Evolutionary conservation across 2,888 invertebrate genomes (phyloP), one percentile per base, ranked within the genome.

Genomic region (Pristionchus exspectatus): DNA sequence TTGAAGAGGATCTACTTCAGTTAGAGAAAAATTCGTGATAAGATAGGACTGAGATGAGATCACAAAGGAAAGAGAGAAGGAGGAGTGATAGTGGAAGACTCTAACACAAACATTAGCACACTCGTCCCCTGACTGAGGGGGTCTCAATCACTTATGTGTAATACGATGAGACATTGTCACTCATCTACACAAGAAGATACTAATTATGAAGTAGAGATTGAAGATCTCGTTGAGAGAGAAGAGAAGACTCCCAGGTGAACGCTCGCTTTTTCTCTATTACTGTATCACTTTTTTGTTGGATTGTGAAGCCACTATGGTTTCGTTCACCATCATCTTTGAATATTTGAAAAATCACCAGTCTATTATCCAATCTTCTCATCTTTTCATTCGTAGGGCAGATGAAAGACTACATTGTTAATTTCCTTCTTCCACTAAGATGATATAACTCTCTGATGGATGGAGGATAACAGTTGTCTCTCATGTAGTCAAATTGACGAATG

Each of bases 51-150:
- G 63, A 27, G 27, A 18, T 56, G 63, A 24, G 85, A 38, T 44
- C 38, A 63, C 27, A 83, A 83, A 12, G 63, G 85, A 33, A 27
- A 24, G 69, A 56, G 16, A 50, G 44, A 63, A 38, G 38, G 69
- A 50, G 72, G 87, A 87, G 50, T 87, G 87, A 56, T 56, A 85
- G 85, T 63, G 85, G 85, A 85, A 74, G 74, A 74, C 74, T 59
- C 85, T 85, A 63, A 59, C 85, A 85, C 85, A 83, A 83, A 83
- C 83, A 83, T 83, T 83, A 83, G 83, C 83, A 83, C 83, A 83
- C 83, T 83, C 50, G 38, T 69, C 69, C 69, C 3, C 27, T 56
- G 18, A 38, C 18, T 33, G 74, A 74, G 33, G 69, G 30, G 74
- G 74, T 38, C 74, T 74, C 74, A 74, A 74, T 74, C 74, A 74